phyloP scores from a whole-genome alignment of 2,888 invertebrate species.

The Trissolcus japonicus region DNA sequence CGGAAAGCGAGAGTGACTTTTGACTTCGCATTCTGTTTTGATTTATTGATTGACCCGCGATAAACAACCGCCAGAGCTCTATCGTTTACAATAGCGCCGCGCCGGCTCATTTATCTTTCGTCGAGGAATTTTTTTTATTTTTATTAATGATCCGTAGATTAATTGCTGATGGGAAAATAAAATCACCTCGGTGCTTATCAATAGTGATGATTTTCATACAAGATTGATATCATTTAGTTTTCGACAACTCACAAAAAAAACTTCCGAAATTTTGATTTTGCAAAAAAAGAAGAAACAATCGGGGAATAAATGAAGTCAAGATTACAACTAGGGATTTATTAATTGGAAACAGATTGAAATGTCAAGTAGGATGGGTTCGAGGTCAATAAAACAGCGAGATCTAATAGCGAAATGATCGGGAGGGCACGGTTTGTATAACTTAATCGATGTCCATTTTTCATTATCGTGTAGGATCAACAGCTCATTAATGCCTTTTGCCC shows the following conservation, averaged over 20 bases:
- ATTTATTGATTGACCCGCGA: conserved; percentile 1
- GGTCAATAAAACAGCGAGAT: background rate
- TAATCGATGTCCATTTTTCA: conserved; percentile 3
- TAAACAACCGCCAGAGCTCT: background rate
- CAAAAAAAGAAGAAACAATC: no score
- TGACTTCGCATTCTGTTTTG: conserved; percentile 2
- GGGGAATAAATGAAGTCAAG: no score
- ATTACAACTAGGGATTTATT: background rate
- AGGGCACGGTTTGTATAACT: background rate
- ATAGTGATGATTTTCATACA: no score
- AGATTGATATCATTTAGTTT: no score
- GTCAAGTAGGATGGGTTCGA: background rate
- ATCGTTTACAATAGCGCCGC: background rate
- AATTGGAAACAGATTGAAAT: background rate
- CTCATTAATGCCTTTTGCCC: conserved; percentile 8
- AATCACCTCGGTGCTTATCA: no score
- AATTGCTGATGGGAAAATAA: background rate
- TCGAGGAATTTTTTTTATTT: background rate
- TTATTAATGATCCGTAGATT: background rate
- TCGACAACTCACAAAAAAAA: no score
- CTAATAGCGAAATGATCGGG: background rate
- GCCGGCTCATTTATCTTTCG: background rate
- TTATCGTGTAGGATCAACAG: conserved; percentile 1
- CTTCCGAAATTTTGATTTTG: no score
- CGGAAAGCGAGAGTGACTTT: conserved; percentile 26